Base-by-base conservation (phyloP, 2,888 invertebrate genomes). In the Shargacucullia verbasci region DNA sequence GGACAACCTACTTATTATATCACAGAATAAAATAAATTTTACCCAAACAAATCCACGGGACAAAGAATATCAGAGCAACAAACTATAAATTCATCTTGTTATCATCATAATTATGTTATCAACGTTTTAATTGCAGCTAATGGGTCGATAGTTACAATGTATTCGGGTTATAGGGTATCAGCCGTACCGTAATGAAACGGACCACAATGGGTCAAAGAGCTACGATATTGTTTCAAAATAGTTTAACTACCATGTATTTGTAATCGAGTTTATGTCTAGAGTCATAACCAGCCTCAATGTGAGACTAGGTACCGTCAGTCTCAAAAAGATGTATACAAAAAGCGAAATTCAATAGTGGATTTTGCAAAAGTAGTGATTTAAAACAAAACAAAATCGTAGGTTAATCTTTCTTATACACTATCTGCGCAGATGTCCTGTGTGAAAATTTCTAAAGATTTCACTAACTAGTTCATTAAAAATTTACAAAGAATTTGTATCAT, bases 81-180 rank as follows among this genome's bases (percentile, higher is more conserved):
- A 72, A 62, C 62, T 68, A 62, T 78, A 73, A 71, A 69, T 76
- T 71, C 14, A 63, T 63, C 60, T 76, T 65, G 76, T 82, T 86
- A 88, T 88, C 86, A 57, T 65, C 60, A 74, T 86, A 89, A 90
- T 89, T 90, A 89, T 79, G 79, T 83, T 91, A 91, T 90, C 87
- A 66, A 40, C 43, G 59, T 69, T 79, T 82, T 91, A 92, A 92
- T 92, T 92, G 91, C 86, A 82, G 78, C 89, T 91, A 92, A 92
- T 92, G 84, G 77, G 60, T 44, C 63, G 89, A 90, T 90, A 83
- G 85, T 75, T 68, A 92, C 92, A 85, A 70, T 85, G 92, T 92
- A 64, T 25, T 40, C 65, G 66, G 47, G 76, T n/a, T 69, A 75
- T 62, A 76, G 81, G 82, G 69, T 84, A 83, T 85, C 84, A 41